phyloP scores from a whole-genome alignment of 2,113 vertebrate species.

The Elgaria multicarinata region DNA sequence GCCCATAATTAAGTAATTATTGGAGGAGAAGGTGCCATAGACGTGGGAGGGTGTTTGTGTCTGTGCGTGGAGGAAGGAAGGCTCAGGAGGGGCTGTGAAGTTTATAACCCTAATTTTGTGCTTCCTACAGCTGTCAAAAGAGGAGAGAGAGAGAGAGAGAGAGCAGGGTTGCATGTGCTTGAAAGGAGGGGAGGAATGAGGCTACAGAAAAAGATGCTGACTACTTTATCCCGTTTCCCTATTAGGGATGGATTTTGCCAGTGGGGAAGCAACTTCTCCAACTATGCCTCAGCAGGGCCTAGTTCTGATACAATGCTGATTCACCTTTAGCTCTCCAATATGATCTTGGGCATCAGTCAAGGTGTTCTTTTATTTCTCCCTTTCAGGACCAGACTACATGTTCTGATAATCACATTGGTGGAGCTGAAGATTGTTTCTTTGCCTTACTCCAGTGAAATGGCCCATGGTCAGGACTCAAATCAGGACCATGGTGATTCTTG shows the following conservation, averaged over 20 bases:
- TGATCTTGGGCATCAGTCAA: not conserved
- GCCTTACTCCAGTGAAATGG: too few relatives aligned
- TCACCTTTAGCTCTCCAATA: not conserved
- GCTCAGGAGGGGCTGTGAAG: not conserved
- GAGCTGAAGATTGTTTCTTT: too few relatives aligned
- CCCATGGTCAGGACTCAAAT: too few relatives aligned
- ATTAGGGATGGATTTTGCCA: not conserved
- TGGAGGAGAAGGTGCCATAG: conserved; percentile 46
- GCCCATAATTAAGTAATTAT: conserved; percentile 64
- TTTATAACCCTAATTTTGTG: conserved; percentile 28
- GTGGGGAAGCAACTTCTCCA: not conserved
- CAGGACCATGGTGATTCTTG: too few relatives aligned
- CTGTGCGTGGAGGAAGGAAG: not conserved
- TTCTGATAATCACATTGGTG: too few relatives aligned
- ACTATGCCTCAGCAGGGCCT: not conserved
- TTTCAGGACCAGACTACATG: not conserved
- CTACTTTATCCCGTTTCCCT: not conserved
- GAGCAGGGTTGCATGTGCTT: not conserved
- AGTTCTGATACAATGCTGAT: not conserved
- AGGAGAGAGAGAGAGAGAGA: conserved; percentile 1
- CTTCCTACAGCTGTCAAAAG: conserved; percentile 14
- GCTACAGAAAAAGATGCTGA: not conserved
- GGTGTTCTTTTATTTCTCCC: not conserved
- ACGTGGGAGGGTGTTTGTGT: not conserved
- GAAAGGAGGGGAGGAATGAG: not conserved